Evolutionary conservation across 2,888 invertebrate species (phyloP), one percentile per base, ranked within the genome.

Genomic region (Odontocolon sp.): DNA sequence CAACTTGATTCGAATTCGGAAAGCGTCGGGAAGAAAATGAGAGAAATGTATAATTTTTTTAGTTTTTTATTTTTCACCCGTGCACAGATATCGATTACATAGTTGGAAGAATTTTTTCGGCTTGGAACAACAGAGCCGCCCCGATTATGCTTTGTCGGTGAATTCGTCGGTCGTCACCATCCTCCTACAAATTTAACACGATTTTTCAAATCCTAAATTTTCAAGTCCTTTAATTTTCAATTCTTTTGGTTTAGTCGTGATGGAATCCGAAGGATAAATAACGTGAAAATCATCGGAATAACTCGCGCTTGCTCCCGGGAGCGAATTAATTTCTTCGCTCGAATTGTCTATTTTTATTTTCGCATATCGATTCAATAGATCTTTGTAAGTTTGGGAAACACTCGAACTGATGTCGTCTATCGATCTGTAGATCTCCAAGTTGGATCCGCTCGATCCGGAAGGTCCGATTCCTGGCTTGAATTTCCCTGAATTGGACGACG

Each of bases 371-470:
- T 63, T 50, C n/a, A 52, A 61, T 2, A 80, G 68, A 3, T 72
- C 52, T 0, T 80, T 79, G 26, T 78, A 80, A 1, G 66, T 70
- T 31, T 71, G 80, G 0, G 83, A 81, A 0, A 81, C 64, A 2
- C 77, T 80, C 0, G 78, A 67, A 2, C 79, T 56, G 0, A 79
- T 69, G 16, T 85, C 81, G 16, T 85, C 83, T 16, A 63, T 82
- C 0, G 87, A 80, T 5, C 80, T 73, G 33, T 80, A 85, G 21
- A 85, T 83, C 1, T 83, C 82, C 2, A 79, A 77, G 2, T 26
- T 78, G 2, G 85, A 83, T 2, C 82, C 83, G 2, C 40, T 69
- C 31, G 82, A 80, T 1, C 80, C 78, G 54, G 80, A 85, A 0
- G 77, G 63, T 8, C 72, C 42, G 2, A 68, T 56, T 5, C 40